Evolutionary conservation across 2,113 vertebrate genomes (phyloP).

Genomic region (Orycteropus afer): DNA sequence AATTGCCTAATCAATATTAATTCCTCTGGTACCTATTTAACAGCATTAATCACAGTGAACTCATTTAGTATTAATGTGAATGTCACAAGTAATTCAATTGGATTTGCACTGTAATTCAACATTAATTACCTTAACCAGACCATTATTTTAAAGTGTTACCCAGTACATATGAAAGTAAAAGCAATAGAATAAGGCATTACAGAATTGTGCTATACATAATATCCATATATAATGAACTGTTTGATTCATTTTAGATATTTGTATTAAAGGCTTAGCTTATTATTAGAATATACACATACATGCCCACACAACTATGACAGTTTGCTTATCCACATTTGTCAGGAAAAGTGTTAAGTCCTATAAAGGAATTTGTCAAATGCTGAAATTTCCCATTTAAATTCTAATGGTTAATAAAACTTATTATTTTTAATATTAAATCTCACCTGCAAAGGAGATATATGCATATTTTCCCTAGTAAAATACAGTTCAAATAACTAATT

Average conservation of each 20-base stretch:
- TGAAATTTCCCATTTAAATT: background rate
- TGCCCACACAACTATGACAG: background rate
- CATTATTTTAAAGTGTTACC: slow-evolving; percentile 70
- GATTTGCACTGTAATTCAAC: slow-evolving; percentile 76
- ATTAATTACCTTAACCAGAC: slow-evolving; percentile 77
- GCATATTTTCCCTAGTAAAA: background rate
- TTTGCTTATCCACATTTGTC: background rate
- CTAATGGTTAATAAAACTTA: background rate
- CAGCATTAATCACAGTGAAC: slow-evolving; percentile 78
- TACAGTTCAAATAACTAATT: background rate
- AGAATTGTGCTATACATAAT: background rate
- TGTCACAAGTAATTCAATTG: slow-evolving; percentile 75
- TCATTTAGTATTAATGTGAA: slow-evolving; percentile 80
- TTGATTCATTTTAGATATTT: slow-evolving; percentile 1
- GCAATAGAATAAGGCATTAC: slow-evolving; percentile 60
- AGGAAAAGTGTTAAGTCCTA: background rate
- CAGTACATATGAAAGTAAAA: slow-evolving; percentile 51
- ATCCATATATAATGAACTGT: background rate
- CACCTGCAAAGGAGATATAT: background rate
- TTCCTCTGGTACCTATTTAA: slow-evolving; percentile 82
- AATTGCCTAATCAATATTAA: slow-evolving; percentile 85
- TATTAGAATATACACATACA: background rate
- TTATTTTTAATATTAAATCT: background rate
- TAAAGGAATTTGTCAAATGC: background rate
- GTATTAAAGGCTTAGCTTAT: background rate